A percentile compares a stretch with the other conserved stretches of the same genome.
Conservation (phyloP, 2,888 invertebrate genomes). For the Athetis lepigone region DNA sequence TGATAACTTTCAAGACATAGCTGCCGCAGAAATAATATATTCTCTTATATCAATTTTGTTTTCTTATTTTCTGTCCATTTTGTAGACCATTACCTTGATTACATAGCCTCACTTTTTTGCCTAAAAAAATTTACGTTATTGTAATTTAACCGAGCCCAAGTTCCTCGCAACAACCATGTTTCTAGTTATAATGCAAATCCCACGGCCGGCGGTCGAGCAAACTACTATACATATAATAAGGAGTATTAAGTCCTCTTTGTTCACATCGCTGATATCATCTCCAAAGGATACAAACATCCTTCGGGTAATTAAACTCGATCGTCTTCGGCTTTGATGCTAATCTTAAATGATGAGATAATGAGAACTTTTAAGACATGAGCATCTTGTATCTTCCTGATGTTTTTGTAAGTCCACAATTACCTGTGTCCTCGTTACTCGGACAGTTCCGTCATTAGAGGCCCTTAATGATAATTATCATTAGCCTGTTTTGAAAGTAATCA, state of each 20-base stretch:
- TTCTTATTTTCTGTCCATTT: background rate
- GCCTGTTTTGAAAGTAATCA: constrained; percentile 36
- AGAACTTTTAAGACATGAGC: constrained; percentile 10
- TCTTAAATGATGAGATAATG: constrained; percentile 43
- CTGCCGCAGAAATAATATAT: no score
- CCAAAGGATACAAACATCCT: constrained; percentile 49
- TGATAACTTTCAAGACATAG: no score
- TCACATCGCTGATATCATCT: constrained; percentile 44
- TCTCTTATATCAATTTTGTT: background rate
- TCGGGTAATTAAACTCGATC: constrained; percentile 43
- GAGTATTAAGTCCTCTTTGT: constrained; percentile 44
- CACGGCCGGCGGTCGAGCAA: constrained; percentile 48
- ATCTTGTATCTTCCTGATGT: constrained; percentile 7
- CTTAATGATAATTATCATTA: constrained; percentile 50
- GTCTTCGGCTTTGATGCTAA: constrained; percentile 35
- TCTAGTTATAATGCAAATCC: constrained; percentile 45
- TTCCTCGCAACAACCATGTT: constrained; percentile 35
- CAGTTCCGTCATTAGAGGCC: constrained; percentile 12
- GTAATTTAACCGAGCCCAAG: constrained; percentile 26
- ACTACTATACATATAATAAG: constrained; percentile 37
- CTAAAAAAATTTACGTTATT: constrained; percentile 20
- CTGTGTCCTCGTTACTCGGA: constrained; percentile 22
- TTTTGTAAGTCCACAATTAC: constrained; percentile 28
- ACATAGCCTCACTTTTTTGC: constrained; percentile 15
- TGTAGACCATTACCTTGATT: constrained; percentile 10